phyloP scores from a whole-genome alignment of 2,113 vertebrate genomes.

The Antennarius striatus region DNA sequence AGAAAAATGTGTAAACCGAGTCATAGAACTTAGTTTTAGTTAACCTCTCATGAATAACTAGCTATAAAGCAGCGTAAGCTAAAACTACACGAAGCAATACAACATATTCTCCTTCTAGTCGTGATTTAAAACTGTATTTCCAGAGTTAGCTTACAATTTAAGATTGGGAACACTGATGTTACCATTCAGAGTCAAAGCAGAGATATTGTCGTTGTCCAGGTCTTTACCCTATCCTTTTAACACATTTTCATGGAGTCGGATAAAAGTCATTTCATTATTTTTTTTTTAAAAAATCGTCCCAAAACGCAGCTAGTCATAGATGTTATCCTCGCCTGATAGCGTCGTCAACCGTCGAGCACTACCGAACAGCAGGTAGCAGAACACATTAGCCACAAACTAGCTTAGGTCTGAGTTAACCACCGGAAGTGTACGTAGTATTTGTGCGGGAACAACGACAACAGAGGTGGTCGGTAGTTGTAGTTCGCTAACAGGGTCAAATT shows the following conservation, averaged over 20 bases:
- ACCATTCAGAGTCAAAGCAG: constrained; percentile 25
- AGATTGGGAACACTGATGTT: constrained; percentile 6
- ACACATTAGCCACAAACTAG: not conserved
- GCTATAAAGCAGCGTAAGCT: not conserved
- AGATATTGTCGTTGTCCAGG: not conserved
- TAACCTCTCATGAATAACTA: no score
- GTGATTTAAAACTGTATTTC: constrained; percentile 24
- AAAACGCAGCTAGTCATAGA: constrained; percentile 20
- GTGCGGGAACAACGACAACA: no score
- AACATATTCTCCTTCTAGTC: not conserved
- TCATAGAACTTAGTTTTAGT: no score
- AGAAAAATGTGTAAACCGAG: no score
- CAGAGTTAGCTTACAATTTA: constrained; percentile 38
- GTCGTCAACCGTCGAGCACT: constrained; percentile 7
- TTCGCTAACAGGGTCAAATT: no score
- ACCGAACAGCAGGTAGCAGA: constrained; percentile 40
- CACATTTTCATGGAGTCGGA: not conserved
- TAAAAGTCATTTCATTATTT: constrained; percentile 26
- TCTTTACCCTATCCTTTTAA: constrained; percentile 5
- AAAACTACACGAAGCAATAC: not conserved
- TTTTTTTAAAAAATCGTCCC: not conserved
- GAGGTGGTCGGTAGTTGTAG: no score
- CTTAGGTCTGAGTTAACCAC: not conserved
- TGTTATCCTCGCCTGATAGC: not conserved
- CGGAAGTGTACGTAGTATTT: no score